Evolutionary conservation across 1,140 invertebrate genomes (phyloP), one percentile per base, ranked within the genome.

Genomic region (Drosophila takahashii): DNA sequence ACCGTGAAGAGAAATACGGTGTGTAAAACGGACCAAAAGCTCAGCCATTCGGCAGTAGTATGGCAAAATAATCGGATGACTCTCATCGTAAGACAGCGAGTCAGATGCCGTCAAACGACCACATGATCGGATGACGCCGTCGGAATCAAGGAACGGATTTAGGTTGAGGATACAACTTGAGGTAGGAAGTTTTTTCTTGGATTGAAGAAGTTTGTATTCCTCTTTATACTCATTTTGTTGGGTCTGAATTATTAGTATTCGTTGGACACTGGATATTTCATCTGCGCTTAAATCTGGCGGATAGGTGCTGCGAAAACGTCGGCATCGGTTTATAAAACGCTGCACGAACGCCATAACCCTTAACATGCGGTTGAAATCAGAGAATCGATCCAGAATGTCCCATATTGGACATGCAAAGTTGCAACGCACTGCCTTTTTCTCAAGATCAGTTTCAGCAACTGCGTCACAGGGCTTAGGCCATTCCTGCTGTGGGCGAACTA

Each of bases 121-220:
- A 45, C 11, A 9, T 26, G 44, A 26, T 26, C 44, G 6, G 3
- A 26, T 47, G 44, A 47, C 13, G 22, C 22, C 11, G 1, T 47
- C 22, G 8, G 22, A n/a, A 47, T 26, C 13, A 6, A n/a, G 22
- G 3, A 47, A 47, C 44, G 44, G 44, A n/a, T 47, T 26, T 3
- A 47, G 22, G 22, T 47, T 47, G 44, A 47, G 18, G 18, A 47
- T 26, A 26, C 22, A 26, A 47, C 18, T 47, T 8, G 22, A 47
- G 13, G n/a, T 15, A n/a, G 37, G n/a, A 39, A 15, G n/a, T 6
- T 9, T 11, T 47, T 26, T 26, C 22, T 26, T 47, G 5, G 44
- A 26, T 13, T 26, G 18, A 5, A 45, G 16, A 2, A 18, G 4
- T 10, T 36, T 22, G 3, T 36, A 36, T 36, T 36, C 34, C 34